Base-by-base conservation (phyloP, 2,888 invertebrate species). In the Pseudococcus viburni region DNA sequence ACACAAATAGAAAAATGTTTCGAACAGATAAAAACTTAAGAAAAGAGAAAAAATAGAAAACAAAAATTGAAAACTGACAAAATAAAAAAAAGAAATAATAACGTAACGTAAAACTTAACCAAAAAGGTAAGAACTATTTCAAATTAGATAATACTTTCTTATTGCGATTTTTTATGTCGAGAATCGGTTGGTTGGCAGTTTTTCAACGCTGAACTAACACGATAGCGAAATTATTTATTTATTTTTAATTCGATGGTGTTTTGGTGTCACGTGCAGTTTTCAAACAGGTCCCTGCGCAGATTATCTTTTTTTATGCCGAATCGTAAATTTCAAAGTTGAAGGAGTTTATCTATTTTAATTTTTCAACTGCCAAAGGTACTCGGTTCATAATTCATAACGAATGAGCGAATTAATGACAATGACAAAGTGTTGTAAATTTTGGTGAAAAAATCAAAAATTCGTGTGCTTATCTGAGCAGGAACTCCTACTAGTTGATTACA, bases 1-100 rank as follows among this genome's bases (percentile, higher is more conserved):
- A 33, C 48, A 85, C 26, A 85, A 48, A 85, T 85, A 85, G 33
- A 85, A 85, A 85, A 85, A 85, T 33, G 26, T 85, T 85, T 85
- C 26, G 51, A 85, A 85, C 51, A 85, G 77, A 77, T 77, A 77
- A 77, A 85, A 85, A 85, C 84, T 85, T 33, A 33, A 33, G 26
- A 84, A 84, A 85, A 85, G 55, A 17, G 22, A 85, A 85, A 26
- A 85, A 85, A 33, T 51, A 85, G 22, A 77, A 77, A 48, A 85
- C 84, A 33, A 85, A 51, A 51, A 85, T 39, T 77, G 33, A 77
- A 77, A 77, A 26, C 77, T 77, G 7, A 39, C 2, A 6, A 51
- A 77, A 77, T 39, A 39, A 64, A 64, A 64, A 64, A 77, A 77
- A 77, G 3, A 33, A 12, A 77, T 6, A 77, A 77, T 77, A 77